Conservation (phyloP, 2,888 invertebrate genomes). For the Catotricha subobsoleta region DNA sequence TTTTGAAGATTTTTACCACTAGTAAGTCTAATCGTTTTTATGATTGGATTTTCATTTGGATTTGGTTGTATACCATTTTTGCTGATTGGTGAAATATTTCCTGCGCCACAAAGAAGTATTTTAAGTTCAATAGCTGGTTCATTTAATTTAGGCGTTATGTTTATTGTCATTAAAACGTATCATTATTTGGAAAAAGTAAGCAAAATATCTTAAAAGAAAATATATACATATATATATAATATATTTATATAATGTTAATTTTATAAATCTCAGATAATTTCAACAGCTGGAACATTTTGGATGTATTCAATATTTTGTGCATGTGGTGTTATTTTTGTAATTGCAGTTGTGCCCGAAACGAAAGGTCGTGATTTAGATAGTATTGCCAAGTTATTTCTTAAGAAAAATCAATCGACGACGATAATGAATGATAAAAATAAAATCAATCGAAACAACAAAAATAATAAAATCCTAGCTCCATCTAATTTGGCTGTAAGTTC, state of each 20-base stretch:
- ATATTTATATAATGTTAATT: no score
- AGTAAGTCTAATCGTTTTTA: slow-evolving; percentile 36
- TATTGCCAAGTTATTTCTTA: slow-evolving; percentile 30
- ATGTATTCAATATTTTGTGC: slow-evolving; percentile 35
- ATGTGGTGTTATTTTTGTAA: slow-evolving; percentile 34
- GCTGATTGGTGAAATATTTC: slow-evolving; percentile 41
- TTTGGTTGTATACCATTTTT: slow-evolving; percentile 45
- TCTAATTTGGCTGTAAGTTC: no score
- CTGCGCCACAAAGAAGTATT: slow-evolving; percentile 35
- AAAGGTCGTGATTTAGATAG: slow-evolving; percentile 51
- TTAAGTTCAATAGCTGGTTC: slow-evolving; percentile 37
- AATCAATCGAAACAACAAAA: background rate
- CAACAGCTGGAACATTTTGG: slow-evolving; percentile 38
- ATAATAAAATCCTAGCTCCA: no score
- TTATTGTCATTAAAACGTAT: slow-evolving; percentile 38
- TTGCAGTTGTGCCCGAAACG: slow-evolving; percentile 43
- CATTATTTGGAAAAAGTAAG: slow-evolving; percentile 30
- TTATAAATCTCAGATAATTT: slow-evolving; percentile 26
- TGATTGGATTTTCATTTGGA: slow-evolving; percentile 41
- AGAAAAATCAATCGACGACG: background rate
- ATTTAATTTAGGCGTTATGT: slow-evolving; percentile 36
- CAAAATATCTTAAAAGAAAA: background rate
- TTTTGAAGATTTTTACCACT: slow-evolving; percentile 36
- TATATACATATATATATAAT: background rate
- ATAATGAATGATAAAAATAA: background rate